phyloP scores from a whole-genome alignment of 2,888 invertebrate genomes.

The Dendrolimus houi region DNA sequence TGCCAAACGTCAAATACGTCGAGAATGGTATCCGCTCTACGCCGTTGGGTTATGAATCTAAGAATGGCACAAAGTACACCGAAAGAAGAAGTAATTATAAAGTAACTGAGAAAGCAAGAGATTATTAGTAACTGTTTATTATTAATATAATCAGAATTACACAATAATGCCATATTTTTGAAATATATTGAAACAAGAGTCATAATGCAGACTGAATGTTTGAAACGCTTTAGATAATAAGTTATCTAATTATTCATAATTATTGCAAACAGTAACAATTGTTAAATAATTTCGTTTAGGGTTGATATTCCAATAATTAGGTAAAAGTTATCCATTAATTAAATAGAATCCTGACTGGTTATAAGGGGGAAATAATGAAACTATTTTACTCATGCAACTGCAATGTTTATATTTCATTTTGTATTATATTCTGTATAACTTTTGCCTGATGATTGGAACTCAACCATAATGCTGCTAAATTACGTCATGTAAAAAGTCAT shows the following conservation, averaged over 20 bases:
- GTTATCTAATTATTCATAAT: constrained; percentile 43
- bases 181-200: constrained; percentile 43
- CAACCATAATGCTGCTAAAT: constrained; percentile 27
- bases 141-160: constrained; percentile 21
- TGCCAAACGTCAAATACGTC: constrained; percentile 68
- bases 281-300: constrained; percentile 31
- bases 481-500: constrained; percentile 66
- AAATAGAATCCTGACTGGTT: too few species aligned
- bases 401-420: too few species aligned
- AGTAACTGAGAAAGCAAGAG: constrained; percentile 65
- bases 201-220: constrained; percentile 60
- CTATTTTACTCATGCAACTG: too few species aligned
- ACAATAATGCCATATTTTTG: constrained; percentile 53
- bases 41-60: constrained; percentile 47
- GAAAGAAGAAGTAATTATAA: constrained; percentile 66
- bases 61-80: constrained; percentile 53
- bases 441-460: constrained; percentile 18
- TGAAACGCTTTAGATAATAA: constrained; percentile 49
- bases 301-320: too few species aligned
- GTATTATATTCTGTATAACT: constrained; percentile 1
- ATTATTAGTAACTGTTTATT: constrained; percentile 46
- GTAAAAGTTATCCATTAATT: too few species aligned
- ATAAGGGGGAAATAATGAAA: too few species aligned
- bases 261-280: constrained; percentile 33
- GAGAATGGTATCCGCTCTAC: constrained; percentile 65